phyloP scores from a whole-genome alignment of 2,797 vertebrate genomes.

The Meda fulgida region DNA sequence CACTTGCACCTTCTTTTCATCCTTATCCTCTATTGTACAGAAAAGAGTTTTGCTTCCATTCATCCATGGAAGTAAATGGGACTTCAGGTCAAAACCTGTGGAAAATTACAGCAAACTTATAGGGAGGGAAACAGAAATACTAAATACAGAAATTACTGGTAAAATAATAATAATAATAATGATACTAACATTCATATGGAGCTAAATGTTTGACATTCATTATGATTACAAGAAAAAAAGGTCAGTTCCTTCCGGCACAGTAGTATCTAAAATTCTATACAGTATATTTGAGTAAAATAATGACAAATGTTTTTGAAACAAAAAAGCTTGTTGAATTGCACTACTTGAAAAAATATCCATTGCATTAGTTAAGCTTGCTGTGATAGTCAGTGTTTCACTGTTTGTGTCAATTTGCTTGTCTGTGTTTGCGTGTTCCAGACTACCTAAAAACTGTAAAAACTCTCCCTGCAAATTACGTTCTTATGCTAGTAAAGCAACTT shows the following conservation, averaged over 20 bases:
- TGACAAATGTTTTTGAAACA: too few relatives aligned
- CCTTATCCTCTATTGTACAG: not conserved
- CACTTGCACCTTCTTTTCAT: not conserved
- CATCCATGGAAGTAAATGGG: slow-evolving; percentile 2
- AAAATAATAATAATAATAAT: too few relatives aligned
- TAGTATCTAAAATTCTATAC: not conserved
- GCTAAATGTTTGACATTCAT: too few relatives aligned
- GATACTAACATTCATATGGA: too few relatives aligned
- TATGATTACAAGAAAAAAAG: too few relatives aligned
- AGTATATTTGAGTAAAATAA: not conserved
- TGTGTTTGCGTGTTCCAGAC: not conserved
- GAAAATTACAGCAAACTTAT: not conserved
- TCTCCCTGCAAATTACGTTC: not conserved
- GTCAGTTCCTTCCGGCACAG: not conserved
- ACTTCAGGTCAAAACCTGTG: slow-evolving; percentile 4
- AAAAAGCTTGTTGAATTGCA: too few relatives aligned
- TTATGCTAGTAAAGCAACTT: too few relatives aligned
- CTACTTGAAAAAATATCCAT: too few relatives aligned
- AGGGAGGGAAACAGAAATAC: too few relatives aligned
- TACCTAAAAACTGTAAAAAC: not conserved
- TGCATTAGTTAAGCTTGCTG: too few relatives aligned
- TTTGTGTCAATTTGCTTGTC: not conserved
- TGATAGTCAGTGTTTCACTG: not conserved
- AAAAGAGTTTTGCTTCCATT: not conserved
- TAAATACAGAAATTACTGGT: too few relatives aligned